Base-by-base conservation (phyloP, 2,113 vertebrate genomes). In the Sebastes schlegelii region DNA sequence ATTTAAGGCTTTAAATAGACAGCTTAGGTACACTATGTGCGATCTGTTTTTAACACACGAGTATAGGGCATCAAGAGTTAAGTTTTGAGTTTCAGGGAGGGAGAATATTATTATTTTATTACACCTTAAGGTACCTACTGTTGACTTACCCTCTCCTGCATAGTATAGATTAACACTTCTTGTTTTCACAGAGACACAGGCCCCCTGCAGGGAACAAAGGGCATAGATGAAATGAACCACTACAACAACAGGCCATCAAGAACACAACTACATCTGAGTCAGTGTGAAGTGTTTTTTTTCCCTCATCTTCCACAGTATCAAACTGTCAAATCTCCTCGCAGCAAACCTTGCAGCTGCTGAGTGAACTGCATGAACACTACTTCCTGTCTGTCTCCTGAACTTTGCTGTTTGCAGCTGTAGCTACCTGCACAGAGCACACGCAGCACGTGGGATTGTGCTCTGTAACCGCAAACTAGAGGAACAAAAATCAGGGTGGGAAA, bases 121-220 rank as follows among this genome's bases (percentile, higher is more conserved):
- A 67, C 34, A 54, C 26, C 45, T 65, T 46, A 8, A 21, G 8
- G 52, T 43, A 9, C 43, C 46, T 51, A 19, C 63, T 83, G 14
- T 69, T 45, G 48, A 86, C 94, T 94, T 93, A 98, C 98, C 97
- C 95, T 97, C 95, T 92, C 96, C 97, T 93, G 96, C 94, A 2
- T 97, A 94, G 88, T 97, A 79, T 1, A 96, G 89, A 93, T 96
- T 94, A 66, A 88, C 76, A 69, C 95, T 90, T 87, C 95, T 95
- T 58, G 84, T 95, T 95, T 95, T 98, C 88, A 97, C 48, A 86
- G 95, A 95, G 49, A 93, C 13, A 89, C 92, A 97, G 72, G 87
- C 89, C 78, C 84, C 85, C 98, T 99, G 82, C 52, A 74, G 45
- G 57, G 45, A 82, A 92, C 16, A 85, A 14, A 86, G 68, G 48